phyloP scores from a whole-genome alignment of 2,888 invertebrate species.

The Pterostichus madidus region DNA sequence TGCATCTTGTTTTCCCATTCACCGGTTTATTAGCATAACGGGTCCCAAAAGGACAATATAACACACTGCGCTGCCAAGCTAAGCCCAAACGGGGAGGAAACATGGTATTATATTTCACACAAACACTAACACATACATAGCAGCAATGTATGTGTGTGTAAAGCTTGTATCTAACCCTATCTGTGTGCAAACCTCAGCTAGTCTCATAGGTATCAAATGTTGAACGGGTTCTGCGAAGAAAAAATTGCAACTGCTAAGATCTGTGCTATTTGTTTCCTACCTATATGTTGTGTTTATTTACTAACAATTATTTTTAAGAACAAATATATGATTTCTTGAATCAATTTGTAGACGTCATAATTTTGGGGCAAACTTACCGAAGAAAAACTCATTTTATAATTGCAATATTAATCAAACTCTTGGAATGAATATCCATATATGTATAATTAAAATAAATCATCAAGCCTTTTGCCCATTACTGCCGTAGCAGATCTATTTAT shows the following conservation, averaged over 20 bases:
- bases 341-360: too few relatives aligned
- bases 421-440: too few relatives aligned
- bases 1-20: background rate
- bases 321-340: too few relatives aligned
- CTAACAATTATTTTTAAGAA: too few relatives aligned
- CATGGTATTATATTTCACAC: slow-evolving; percentile 30
- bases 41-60: slow-evolving; percentile 9
- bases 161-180: background rate
- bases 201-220: slow-evolving; percentile 1
- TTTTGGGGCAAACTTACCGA: too few relatives aligned
- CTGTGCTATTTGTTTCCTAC: background rate
- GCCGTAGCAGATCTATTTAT: too few relatives aligned
- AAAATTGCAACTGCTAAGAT: background rate
- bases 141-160: background rate
- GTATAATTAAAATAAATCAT: too few relatives aligned
- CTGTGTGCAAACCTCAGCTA: slow-evolving; percentile 1
- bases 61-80: slow-evolving; percentile 8
- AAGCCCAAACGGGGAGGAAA: slow-evolving; percentile 2
- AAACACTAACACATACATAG: slow-evolving; percentile 2
- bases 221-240: background rate
- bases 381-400: too few relatives aligned
- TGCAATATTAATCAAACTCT: too few relatives aligned
- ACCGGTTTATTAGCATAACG: background rate
- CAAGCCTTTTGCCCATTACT: too few relatives aligned
- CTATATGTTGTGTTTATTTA: background rate